These are phyloP conservation scores for Chionis minor DNA, from an alignment of 2,113 vertebrate species.

Conservation along the genomic window DNA sequence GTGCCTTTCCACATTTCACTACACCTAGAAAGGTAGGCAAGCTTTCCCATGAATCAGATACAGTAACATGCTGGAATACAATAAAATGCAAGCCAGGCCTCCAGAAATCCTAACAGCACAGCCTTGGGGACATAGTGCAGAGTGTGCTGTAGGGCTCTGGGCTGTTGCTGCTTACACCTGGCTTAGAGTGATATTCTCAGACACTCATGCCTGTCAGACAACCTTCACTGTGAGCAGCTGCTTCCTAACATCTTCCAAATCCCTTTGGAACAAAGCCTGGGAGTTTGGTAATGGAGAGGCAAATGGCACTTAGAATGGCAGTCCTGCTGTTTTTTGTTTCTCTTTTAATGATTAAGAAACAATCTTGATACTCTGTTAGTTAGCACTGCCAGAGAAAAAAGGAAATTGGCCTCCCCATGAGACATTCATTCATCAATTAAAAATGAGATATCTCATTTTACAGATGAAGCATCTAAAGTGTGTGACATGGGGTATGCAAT, in stretches of 20 bases:
- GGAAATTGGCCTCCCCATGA: background rate
- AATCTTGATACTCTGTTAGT: background rate
- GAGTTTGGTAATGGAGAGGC: background rate
- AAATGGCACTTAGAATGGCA: background rate
- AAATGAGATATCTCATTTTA: background rate
- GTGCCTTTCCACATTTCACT: background rate
- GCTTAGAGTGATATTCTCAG: background rate
- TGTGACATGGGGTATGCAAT: background rate
- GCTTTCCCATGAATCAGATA: background rate
- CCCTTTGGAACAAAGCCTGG: background rate
- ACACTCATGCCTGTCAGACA: background rate
- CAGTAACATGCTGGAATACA: background rate
- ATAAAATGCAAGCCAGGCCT: background rate
- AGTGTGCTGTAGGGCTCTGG: background rate
- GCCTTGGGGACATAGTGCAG: background rate
- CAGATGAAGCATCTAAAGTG: background rate
- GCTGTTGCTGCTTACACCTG: background rate
- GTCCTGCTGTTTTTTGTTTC: background rate
- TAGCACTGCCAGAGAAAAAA: background rate
- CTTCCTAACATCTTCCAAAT: background rate
- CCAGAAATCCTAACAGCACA: background rate
- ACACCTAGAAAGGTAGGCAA: background rate
- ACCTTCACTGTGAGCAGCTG: background rate
- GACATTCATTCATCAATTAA: background rate
- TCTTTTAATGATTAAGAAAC: background rate